phyloP scores from a whole-genome alignment of 2,797 vertebrate species.

The Squalus acanthias region DNA sequence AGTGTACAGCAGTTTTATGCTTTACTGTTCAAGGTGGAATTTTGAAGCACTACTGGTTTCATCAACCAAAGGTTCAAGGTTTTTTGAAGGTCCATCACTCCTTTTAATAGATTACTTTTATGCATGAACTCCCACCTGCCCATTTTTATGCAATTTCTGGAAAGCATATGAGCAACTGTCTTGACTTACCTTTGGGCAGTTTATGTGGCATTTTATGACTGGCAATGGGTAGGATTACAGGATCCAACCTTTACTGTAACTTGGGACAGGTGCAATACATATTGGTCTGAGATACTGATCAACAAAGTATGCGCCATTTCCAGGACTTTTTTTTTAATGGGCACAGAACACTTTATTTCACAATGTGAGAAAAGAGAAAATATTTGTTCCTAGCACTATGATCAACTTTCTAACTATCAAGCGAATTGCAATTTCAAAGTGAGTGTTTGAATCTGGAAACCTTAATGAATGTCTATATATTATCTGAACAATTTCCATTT shows the following conservation, averaged over 20 bases:
- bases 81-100: not conserved
- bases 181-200: not conserved
- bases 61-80: not conserved
- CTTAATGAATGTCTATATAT: slow-evolving; percentile 17
- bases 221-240: slow-evolving; percentile 22
- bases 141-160: slow-evolving; percentile 6
- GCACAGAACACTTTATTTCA: slow-evolving; percentile 32
- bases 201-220: not conserved
- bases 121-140: not conserved
- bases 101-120: not conserved
- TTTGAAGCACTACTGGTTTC: slow-evolving; percentile 1
- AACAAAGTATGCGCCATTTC: not conserved
- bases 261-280: slow-evolving; percentile 57
- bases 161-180: not conserved
- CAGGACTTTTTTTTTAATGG: slow-evolving; percentile 22
- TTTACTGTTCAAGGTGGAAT: slow-evolving; percentile 14
- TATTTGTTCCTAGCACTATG: slow-evolving; percentile 22
- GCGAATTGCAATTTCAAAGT: slow-evolving; percentile 27
- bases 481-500: slow-evolving; percentile 27
- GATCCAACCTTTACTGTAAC: slow-evolving; percentile 40
- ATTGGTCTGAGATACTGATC: slow-evolving; percentile 34
- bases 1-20: slow-evolving; percentile 19
- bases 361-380: slow-evolving; percentile 28
- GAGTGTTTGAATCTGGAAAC: slow-evolving; percentile 13
- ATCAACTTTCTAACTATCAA: slow-evolving; percentile 29